Evolutionary conservation across 2,797 vertebrate species (phyloP), one percentile per base, ranked within the genome.

Genomic region (Epinephelus malabaricus): DNA sequence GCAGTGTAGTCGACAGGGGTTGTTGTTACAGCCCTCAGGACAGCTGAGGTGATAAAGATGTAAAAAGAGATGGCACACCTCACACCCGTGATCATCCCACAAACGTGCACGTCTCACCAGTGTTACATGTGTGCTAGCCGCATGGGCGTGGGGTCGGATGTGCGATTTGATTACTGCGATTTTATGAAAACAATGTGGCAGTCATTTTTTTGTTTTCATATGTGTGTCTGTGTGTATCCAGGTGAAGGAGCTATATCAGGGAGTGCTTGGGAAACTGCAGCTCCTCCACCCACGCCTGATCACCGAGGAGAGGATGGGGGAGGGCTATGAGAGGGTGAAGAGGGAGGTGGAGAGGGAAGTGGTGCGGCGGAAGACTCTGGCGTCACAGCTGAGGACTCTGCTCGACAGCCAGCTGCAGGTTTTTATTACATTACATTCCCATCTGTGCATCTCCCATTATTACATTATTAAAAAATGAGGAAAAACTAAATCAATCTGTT

Each of bases 211-310:
- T 53, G 12, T 30, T 64, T 56, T 63, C 34, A 34, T 60, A 9
- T 70, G 0, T 47, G 23, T 87, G 25, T 81, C 12, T 83, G 49
- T 84, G 23, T 88, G 46, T 73, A 6, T 77, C 18, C 81, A 99
- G 98, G 96, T 98, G 1, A 97, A 96, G 90, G 85, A 91, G 34
- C 71, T 98, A 3, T 96, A 97, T 82, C 93, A 86, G 81, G 94
- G 91, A 50, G 91, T 97, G 10, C 87, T 91, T 5, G 88, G 77
- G 2, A 97, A 97, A 92, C 87, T 95, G 9, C 78, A 84, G 54
- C 88, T 86, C 0, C 94, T 99, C 68, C 93, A 67, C 76, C 91
- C 91, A 34, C 17, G 58, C 43, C 64, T 76, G 71, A 14, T 89
- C 5, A 17, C 67, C 8, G 91, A 91, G 68, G 89, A 88, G 72